Percentiles rank a stretch among this genome's conserved stretches.
Evolutionary conservation across 2,113 vertebrate species (phyloP).

Genomic region (Cisticola juncidis): DNA sequence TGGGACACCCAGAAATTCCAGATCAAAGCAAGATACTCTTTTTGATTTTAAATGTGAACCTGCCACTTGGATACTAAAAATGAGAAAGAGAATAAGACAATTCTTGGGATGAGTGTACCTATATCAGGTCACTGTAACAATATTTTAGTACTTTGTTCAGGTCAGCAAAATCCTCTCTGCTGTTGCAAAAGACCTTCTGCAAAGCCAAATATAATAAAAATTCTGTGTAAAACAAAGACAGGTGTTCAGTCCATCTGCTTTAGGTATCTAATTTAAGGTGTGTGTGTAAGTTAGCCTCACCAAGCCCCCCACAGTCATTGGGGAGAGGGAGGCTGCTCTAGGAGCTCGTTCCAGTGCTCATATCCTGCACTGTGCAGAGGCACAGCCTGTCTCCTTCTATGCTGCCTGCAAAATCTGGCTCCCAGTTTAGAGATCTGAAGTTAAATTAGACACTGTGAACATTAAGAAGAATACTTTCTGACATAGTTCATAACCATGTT

Average conservation of each 20-base stretch:
- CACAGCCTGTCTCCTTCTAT: background rate
- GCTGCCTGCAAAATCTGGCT: conserved; percentile 5
- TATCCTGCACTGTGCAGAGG: background rate
- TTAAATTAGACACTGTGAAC: background rate
- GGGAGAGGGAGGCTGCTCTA: background rate
- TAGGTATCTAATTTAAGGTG: conserved; percentile 31
- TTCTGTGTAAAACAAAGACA: background rate
- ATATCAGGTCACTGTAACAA: background rate
- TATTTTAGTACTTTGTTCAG: background rate
- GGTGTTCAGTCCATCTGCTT: conserved; percentile 53
- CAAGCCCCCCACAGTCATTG: background rate
- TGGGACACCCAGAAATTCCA: background rate
- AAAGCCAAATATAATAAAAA: conserved; percentile 7
- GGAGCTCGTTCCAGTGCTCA: background rate
- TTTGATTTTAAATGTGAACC: background rate
- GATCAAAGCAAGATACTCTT: conserved; percentile 21
- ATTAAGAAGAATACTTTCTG: background rate
- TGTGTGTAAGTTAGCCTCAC: background rate
- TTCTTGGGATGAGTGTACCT: background rate
- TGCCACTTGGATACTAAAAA: background rate
- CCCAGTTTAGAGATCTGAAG: background rate
- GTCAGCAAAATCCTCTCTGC: background rate
- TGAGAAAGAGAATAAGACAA: background rate
- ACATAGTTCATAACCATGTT: background rate
- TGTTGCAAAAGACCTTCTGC: background rate